Conservation (phyloP, 2,797 vertebrate species). For the Chrosomus eos region DNA sequence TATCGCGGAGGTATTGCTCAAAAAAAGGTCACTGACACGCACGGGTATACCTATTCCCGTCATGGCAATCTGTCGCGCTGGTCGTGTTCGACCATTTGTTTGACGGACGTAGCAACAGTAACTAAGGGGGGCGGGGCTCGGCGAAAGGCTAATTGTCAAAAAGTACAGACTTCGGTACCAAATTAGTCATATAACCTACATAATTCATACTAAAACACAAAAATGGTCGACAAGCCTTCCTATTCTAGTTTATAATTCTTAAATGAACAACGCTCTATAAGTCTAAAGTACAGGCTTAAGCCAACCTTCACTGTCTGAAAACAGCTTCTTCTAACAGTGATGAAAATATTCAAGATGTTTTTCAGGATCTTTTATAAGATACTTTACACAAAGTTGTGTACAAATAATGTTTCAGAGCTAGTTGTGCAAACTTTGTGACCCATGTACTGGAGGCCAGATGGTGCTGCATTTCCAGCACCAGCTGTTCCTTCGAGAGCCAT, state of each 20-base stretch:
- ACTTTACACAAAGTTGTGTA: background rate
- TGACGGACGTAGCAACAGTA: too few species aligned
- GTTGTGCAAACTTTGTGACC: slow-evolving; percentile 15
- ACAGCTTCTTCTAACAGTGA: background rate
- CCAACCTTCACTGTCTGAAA: background rate
- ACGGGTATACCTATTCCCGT: too few species aligned
- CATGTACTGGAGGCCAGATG: slow-evolving; percentile 11
- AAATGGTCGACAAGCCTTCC: background rate
- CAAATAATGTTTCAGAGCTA: background rate
- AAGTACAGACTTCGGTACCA: too few species aligned
- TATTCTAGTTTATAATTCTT: background rate
- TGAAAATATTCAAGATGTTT: background rate
- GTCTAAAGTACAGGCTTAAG: background rate
- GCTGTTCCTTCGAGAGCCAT: slow-evolving; percentile 10
- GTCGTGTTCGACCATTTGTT: too few species aligned
- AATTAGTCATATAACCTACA: background rate
- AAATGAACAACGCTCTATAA: too few species aligned
- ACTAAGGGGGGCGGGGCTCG: too few species aligned
- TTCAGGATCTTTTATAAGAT: background rate
- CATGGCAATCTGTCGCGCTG: too few species aligned
- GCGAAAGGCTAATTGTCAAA: too few species aligned
- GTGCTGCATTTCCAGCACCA: slow-evolving; percentile 15
- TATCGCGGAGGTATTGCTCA: too few species aligned
- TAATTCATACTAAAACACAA: background rate
- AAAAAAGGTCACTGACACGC: too few species aligned